Percentiles rank a stretch among this genome's conserved stretches.
These are phyloP conservation scores for Octodon degus DNA, from an alignment of 2,113 vertebrate genomes.

Conservation along the genomic window DNA sequence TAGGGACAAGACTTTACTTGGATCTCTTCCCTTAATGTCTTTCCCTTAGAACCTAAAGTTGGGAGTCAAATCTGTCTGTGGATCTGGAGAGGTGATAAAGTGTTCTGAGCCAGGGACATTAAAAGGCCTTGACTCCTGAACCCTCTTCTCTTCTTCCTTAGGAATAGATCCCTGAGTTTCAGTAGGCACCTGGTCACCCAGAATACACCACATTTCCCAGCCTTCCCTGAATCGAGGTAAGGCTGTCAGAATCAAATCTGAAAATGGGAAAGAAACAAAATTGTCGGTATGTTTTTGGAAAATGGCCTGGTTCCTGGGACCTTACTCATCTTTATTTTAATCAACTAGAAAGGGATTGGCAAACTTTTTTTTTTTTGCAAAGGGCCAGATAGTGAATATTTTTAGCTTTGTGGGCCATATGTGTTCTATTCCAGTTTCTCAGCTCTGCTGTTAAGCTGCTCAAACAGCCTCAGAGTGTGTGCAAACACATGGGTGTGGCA, in stretches of 20 bases:
- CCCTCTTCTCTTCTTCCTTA: background rate
- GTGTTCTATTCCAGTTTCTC: background rate
- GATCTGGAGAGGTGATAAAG: background rate
- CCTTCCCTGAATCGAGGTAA: background rate
- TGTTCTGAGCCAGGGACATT: background rate
- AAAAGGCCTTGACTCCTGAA: background rate
- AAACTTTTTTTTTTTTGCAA: conserved; percentile 29
- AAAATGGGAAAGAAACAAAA: background rate
- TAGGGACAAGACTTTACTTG: accelerated
- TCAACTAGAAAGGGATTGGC: background rate
- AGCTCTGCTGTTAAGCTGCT: conserved; percentile 31
- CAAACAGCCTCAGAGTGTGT: background rate
- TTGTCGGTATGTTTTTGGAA: conserved; percentile 8
- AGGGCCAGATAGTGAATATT: conserved; percentile 42
- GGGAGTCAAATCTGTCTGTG: background rate
- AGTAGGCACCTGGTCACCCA: background rate
- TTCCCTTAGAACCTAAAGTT: background rate
- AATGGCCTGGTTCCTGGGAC: conserved; percentile 1
- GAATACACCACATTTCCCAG: background rate
- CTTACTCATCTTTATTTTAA: background rate
- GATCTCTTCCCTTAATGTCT: background rate
- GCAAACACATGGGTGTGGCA: background rate
- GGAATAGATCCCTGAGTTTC: background rate
- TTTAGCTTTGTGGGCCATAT: conserved; percentile 42
- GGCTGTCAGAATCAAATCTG: conserved; percentile 5